Conservation (phyloP, 1,140 invertebrate genomes). For the Homarus americanus region DNA sequence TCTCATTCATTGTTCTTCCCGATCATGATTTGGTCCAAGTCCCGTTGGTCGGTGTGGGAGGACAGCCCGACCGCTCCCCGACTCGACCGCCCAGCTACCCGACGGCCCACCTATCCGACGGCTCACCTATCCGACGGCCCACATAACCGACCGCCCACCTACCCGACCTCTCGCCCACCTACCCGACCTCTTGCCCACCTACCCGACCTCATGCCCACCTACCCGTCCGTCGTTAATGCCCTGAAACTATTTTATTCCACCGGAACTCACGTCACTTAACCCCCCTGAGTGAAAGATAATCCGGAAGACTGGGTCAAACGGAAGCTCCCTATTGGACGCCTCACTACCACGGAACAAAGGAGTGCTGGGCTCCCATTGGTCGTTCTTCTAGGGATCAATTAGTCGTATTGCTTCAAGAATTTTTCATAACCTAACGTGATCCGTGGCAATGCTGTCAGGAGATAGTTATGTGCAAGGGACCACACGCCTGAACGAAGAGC, state of each 20-base stretch:
- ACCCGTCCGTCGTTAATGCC: too few species aligned
- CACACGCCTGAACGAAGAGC: not conserved
- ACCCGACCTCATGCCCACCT: too few species aligned
- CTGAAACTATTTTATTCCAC: not conserved
- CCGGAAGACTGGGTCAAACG: not conserved
- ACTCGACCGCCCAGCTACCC: too few species aligned
- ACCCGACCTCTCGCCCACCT: too few species aligned
- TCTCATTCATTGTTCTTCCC: too few species aligned
- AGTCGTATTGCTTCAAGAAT: not conserved
- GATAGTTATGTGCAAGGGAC: not conserved
- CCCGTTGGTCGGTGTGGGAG: too few species aligned
- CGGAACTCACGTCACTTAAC: not conserved
- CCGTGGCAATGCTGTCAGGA: not conserved
- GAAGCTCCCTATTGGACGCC: not conserved
- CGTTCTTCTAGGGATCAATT: not conserved
- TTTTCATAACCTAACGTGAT: not conserved
- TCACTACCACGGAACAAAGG: not conserved
- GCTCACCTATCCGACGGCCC: too few species aligned
- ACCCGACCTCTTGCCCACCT: too few species aligned
- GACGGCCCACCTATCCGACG: too few species aligned
- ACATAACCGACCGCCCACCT: too few species aligned
- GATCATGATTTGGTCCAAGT: too few species aligned
- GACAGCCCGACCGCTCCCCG: too few species aligned
- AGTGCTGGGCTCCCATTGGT: not conserved
- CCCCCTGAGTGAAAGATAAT: not conserved